Evolutionary conservation across 92 coral and sea anemone species (phyloP).

Genomic region (Siderastrea radians): DNA sequence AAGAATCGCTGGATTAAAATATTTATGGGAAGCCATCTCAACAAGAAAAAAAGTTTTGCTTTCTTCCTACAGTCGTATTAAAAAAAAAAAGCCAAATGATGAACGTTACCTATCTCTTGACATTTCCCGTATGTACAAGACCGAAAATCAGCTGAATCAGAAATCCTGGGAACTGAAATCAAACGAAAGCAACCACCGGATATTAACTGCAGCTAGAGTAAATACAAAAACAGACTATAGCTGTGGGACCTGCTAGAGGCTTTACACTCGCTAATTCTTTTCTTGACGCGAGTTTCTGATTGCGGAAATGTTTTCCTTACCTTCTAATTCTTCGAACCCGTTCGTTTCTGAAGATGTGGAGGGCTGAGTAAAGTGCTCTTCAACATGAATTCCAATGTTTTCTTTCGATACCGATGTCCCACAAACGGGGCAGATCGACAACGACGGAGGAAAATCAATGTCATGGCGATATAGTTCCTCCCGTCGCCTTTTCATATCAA

Average conservation of each 20-base stretch:
- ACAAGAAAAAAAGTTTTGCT: background rate
- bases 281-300: background rate
- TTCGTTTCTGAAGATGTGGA: slow-evolving; percentile 77
- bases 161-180: slow-evolving; percentile 79
- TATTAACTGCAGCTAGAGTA: background rate
- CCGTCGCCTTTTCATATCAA: slow-evolving; percentile 88
- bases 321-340: slow-evolving; percentile 77
- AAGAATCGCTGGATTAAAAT: slow-evolving; percentile 27
- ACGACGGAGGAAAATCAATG: slow-evolving; percentile 76
- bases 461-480: slow-evolving; percentile 83
- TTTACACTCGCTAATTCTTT: slow-evolving; percentile 8
- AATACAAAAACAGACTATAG: background rate
- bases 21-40: slow-evolving; percentile 31
- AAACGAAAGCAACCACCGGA: slow-evolving; percentile 29
- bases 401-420: slow-evolving; percentile 88
- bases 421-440: slow-evolving; percentile 96
- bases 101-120: slow-evolving; percentile 81
- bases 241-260: slow-evolving; percentile 54
- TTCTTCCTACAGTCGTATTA: background rate
- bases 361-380: slow-evolving; percentile 90
- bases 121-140: slow-evolving; percentile 85
- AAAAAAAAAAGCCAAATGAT: background rate
- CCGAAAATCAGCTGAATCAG: slow-evolving; percentile 83
- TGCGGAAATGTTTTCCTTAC: slow-evolving; percentile 43
- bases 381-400: slow-evolving; percentile 86